A percentile compares a stretch with the other conserved stretches of the same genome.
These are phyloP conservation scores for Drepana arcuata DNA, from an alignment of 1,140 invertebrate species.

Conservation along the genomic window DNA sequence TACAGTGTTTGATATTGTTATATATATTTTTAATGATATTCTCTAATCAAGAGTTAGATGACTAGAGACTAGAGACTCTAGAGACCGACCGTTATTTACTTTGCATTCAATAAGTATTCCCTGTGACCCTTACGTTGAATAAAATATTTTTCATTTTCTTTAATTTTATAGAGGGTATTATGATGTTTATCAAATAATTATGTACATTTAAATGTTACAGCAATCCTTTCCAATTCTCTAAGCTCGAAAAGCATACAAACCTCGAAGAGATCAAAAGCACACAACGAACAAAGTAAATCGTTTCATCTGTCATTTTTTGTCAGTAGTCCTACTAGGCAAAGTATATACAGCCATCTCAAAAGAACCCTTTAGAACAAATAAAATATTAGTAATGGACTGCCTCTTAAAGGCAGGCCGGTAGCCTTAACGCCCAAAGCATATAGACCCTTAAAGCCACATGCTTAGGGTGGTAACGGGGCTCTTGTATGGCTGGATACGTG, in stretches of 20 bases:
- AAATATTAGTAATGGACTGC: conserved; percentile 27
- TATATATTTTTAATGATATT: too few relatives aligned
- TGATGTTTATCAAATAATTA: too few relatives aligned
- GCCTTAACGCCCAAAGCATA: conserved; percentile 2
- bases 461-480: not conserved
- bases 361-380: conserved; percentile 24
- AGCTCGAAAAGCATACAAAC: not conserved
- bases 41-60: too few relatives aligned
- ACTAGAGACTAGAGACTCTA: too few relatives aligned
- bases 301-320: conserved; percentile 18
- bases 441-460: not conserved
- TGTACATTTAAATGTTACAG: not conserved
- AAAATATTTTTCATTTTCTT: too few relatives aligned
- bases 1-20: too few relatives aligned
- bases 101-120: too few relatives aligned
- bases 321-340: conserved; percentile 13
- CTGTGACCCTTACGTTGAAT: too few relatives aligned
- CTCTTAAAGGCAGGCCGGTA: conserved; percentile 15
- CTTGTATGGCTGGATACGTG: conserved; percentile 1
- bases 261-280: not conserved
- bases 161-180: too few relatives aligned
- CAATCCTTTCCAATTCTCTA: not conserved
- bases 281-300: conserved; percentile 10
- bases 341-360: conserved; percentile 18
- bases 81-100: too few relatives aligned